phyloP scores from a whole-genome alignment of 2,888 invertebrate genomes.

The Dexiosoma caninum region DNA sequence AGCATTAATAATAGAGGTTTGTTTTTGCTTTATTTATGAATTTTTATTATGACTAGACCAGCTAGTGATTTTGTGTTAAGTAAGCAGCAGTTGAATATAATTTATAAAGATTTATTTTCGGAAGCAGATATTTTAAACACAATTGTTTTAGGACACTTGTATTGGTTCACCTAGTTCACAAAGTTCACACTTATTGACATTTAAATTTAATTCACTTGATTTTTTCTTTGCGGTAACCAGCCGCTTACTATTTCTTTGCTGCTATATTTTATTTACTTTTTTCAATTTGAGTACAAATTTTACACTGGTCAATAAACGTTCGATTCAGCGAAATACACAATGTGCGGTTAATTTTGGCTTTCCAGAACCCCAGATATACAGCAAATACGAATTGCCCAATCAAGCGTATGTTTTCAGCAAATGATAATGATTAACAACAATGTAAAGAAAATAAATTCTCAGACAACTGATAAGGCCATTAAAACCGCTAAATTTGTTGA shows the following conservation, averaged over 20 bases:
- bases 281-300: not conserved
- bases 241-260: not conserved
- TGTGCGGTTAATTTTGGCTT: not conserved
- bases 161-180: not conserved
- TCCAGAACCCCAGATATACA: not conserved
- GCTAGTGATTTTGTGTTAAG: slow-evolving; percentile 24
- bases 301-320: slow-evolving; percentile 10
- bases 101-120: not conserved
- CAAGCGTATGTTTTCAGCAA: not conserved
- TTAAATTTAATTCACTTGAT: not conserved
- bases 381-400: not conserved
- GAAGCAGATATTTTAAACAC: not conserved
- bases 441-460: slow-evolving; percentile 12
- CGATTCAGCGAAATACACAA: not conserved
- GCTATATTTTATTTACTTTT: not conserved
- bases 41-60: slow-evolving; percentile 45
- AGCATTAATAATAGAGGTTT: not conserved
- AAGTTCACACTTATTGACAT: not conserved
- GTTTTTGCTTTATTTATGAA: not conserved
- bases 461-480: slow-evolving; percentile 39
- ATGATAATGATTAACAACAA: not conserved
- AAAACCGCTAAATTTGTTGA: slow-evolving; percentile 27
- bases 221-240: slow-evolving; percentile 4
- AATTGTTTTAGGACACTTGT: not conserved
- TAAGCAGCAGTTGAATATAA: not conserved